Conservation (phyloP, 2,113 vertebrate species). For the Donacobius atricapilla region DNA sequence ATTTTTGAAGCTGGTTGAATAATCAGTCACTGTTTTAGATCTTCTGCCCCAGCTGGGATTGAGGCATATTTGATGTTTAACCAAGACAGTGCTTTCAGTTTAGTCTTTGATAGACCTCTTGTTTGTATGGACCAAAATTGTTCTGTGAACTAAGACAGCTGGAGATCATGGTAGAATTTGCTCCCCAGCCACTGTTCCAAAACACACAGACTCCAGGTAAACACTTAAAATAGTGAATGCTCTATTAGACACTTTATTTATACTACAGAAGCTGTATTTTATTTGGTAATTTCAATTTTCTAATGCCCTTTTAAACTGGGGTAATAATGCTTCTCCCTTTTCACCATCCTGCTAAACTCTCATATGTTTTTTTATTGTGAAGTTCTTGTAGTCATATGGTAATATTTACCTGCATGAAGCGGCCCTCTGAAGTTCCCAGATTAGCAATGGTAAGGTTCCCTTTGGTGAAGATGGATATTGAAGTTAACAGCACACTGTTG, state of each 20-base stretch:
- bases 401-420: conserved; percentile 88
- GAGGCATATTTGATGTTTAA: background rate
- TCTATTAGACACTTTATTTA: background rate
- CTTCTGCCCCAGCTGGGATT: background rate
- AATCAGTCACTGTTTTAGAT: background rate
- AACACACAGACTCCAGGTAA: background rate
- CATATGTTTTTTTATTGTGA: background rate
- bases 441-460: conserved; percentile 85
- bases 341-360: background rate
- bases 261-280: background rate
- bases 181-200: background rate
- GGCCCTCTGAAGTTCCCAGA: conserved; percentile 87
- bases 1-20: background rate
- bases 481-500: conserved; percentile 86
- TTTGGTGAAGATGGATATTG: conserved; percentile 83
- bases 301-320: background rate
- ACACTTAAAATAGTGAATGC: background rate
- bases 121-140: background rate
- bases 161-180: background rate
- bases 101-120: background rate
- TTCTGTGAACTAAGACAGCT: background rate
- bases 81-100: background rate
- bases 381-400: background rate
- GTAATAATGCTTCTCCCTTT: background rate
- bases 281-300: background rate